phyloP scores from a whole-genome alignment of 2,888 invertebrate genomes.

The Axea sp. region DNA sequence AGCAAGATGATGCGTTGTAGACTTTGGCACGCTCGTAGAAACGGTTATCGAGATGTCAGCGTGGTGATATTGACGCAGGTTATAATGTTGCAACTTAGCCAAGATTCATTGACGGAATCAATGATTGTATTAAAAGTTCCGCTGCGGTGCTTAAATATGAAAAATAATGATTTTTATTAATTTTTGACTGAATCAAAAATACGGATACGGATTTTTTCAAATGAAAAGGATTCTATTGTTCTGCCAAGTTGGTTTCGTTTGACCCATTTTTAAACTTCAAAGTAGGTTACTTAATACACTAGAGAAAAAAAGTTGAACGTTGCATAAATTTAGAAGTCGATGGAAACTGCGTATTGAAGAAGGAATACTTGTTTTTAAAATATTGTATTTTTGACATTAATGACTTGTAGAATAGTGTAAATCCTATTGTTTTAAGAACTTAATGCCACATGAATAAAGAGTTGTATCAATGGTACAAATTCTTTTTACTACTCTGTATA shows the following conservation, averaged over 20 bases:
- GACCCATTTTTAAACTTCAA: slow-evolving; percentile 19
- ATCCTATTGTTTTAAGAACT: too few relatives aligned
- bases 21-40: slow-evolving; percentile 38
- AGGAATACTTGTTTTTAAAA: too few relatives aligned
- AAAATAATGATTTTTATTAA: slow-evolving; percentile 9
- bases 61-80: slow-evolving; percentile 3
- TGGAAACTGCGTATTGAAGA: too few relatives aligned
- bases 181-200: slow-evolving; percentile 10
- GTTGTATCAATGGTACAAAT: too few relatives aligned
- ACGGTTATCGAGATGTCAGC: slow-evolving; percentile 17
- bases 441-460: too few relatives aligned
- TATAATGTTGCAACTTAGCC: slow-evolving; percentile 11
- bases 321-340: too few relatives aligned
- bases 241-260: slow-evolving; percentile 11
- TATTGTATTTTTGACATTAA: too few relatives aligned
- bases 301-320: too few relatives aligned
- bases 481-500: too few relatives aligned
- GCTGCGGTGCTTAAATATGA: slow-evolving; percentile 7
- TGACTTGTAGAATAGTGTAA: too few relatives aligned
- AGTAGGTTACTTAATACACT: slow-evolving; percentile 11
- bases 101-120: slow-evolving; percentile 25
- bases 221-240: too few relatives aligned
- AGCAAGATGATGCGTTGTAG: slow-evolving; percentile 30
- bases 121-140: slow-evolving; percentile 25
- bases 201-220: too few relatives aligned